These are phyloP conservation scores for Peromyscus aztecus DNA, from an alignment of 2,797 vertebrate genomes.

Conservation along the genomic window DNA sequence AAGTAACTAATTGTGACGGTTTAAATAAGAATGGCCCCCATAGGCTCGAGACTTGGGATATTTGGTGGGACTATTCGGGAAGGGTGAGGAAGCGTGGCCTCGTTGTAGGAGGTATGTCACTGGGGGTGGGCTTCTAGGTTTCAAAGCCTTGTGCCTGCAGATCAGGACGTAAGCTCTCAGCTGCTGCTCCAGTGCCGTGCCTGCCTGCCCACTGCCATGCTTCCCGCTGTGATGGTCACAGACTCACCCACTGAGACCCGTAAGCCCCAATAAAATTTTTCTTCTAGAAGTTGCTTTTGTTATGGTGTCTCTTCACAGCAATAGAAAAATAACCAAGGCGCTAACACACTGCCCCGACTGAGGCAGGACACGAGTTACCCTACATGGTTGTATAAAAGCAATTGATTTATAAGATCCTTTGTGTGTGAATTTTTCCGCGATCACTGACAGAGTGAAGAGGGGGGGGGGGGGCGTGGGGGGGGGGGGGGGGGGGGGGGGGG, in stretches of 20 bases:
- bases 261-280: background rate
- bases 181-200: background rate
- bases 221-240: background rate
- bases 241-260: background rate
- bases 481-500: no score
- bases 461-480: no score
- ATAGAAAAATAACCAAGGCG: background rate
- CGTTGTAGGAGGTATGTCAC: background rate
- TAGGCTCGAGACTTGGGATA: background rate
- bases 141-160: background rate
- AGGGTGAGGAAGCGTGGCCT: background rate
- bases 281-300: background rate
- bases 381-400: background rate
- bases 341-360: background rate
- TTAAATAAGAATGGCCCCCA: background rate
- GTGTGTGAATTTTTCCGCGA: background rate
- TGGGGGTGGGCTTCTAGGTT: background rate
- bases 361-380: background rate
- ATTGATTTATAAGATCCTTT: background rate
- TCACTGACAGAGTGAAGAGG: background rate
- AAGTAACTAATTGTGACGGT: background rate
- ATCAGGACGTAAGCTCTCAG: background rate
- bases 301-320: background rate
- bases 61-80: background rate
- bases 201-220: background rate